phyloP scores from a whole-genome alignment of 2,888 invertebrate species.

The Sarcophaga variegata region DNA sequence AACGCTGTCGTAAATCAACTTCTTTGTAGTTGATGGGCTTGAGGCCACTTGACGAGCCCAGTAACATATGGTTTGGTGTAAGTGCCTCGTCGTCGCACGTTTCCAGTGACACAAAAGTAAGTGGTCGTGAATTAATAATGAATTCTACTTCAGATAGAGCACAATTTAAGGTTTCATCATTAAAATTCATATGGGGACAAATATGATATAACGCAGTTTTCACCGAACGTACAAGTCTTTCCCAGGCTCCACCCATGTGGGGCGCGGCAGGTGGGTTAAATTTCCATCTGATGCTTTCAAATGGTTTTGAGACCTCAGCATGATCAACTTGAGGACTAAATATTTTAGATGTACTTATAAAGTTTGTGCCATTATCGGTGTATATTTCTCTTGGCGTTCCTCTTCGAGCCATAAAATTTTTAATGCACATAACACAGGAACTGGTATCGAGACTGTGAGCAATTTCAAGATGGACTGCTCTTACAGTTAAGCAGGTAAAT shows the following conservation, averaged over 20 bases:
- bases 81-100: too few relatives aligned
- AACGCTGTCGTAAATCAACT: too few relatives aligned
- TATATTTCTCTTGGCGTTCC: conserved; percentile 34
- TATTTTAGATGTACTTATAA: conserved; percentile 30
- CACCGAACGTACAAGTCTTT: conserved; percentile 40
- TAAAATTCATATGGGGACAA: conserved; percentile 26
- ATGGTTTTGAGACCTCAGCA: neutral
- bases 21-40: too few relatives aligned
- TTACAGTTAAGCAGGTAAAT: conserved; percentile 70
- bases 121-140: conserved; percentile 21
- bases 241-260: too few relatives aligned
- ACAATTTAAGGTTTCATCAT: conserved; percentile 46
- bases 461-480: conserved; percentile 66
- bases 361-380: conserved; percentile 54
- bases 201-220: conserved; percentile 43
- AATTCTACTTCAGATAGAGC: conserved; percentile 55
- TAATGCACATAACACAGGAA: conserved; percentile 56
- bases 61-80: too few relatives aligned
- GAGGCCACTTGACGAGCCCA: too few relatives aligned
- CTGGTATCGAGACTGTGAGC: conserved; percentile 60
- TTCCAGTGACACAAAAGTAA: conserved; percentile 36
- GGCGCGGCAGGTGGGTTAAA: too few relatives aligned
- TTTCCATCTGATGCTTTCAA: too few relatives aligned
- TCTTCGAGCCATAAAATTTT: conserved; percentile 50
- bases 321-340: conserved; percentile 18